Percentiles rank a stretch among this genome's conserved stretches.
These are phyloP conservation scores for Cacoxenus indagator DNA, from an alignment of 2,888 invertebrate genomes.

Conservation along the genomic window DNA sequence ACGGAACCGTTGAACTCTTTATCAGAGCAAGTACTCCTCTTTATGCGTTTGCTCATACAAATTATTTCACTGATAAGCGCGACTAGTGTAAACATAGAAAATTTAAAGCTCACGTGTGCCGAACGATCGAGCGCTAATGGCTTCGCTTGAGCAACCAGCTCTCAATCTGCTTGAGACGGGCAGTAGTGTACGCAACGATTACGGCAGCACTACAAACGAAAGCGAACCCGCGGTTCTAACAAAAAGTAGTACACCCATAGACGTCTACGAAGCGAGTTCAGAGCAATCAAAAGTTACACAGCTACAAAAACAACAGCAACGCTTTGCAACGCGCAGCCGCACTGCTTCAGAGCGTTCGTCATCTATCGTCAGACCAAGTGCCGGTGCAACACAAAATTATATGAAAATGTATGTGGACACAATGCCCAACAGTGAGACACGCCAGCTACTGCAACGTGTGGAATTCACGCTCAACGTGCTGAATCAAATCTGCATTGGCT, in stretches of 20 bases:
- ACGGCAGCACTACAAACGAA: conserved; percentile 57
- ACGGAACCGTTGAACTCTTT: too few relatives aligned
- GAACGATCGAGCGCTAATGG: neutral
- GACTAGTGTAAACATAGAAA: conserved; percentile 10
- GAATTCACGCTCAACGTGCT: conserved; percentile 57
- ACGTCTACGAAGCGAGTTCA: neutral
- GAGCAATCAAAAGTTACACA: conserved; percentile 31
- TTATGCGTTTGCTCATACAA: too few relatives aligned
- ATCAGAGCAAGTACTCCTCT: too few relatives aligned
- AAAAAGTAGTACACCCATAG: neutral
- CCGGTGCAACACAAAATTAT: conserved; percentile 34
- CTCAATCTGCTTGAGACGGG: conserved; percentile 41
- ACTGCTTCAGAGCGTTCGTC: conserved; percentile 30
- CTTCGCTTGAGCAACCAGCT: conserved; percentile 25
- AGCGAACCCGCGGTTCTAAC: conserved; percentile 5
- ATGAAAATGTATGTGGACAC: conserved; percentile 50
- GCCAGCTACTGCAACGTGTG: conserved; percentile 44
- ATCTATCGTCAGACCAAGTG: conserved; percentile 37
- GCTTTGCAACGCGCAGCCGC: conserved; percentile 29
- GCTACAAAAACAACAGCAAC: neutral
- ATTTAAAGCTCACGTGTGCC: conserved; percentile 6
- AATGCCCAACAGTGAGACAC: conserved; percentile 39
- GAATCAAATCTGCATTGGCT: conserved; percentile 67
- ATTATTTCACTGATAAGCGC: conserved; percentile 40
- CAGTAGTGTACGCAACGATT: conserved; percentile 53